Evolutionary conservation across 2,113 vertebrate species (phyloP).

Genomic region (Hippocampus barbouri): DNA sequence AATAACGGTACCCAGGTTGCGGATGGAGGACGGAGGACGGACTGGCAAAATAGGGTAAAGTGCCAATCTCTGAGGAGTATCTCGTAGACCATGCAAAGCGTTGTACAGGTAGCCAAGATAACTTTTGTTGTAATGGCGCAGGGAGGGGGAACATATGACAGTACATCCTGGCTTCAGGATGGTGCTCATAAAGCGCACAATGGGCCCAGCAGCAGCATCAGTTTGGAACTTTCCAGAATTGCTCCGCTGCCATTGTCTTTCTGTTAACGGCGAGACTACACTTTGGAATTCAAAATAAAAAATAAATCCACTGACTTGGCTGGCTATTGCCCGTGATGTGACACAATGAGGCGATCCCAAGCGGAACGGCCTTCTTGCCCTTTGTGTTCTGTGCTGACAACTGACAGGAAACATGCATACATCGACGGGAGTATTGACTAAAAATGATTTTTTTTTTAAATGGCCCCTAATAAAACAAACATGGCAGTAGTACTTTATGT

Average conservation of each 20-base stretch:
- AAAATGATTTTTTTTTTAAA: not conserved
- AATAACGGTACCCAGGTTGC: too few species aligned
- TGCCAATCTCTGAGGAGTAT: too few species aligned
- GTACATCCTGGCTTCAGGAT: constrained; percentile 7
- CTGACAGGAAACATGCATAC: constrained; percentile 38
- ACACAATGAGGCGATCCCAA: constrained; percentile 33
- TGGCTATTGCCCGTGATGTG: constrained; percentile 12
- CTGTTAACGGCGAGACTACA: constrained; percentile 32
- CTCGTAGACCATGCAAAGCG: too few species aligned
- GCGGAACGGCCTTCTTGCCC: constrained; percentile 28
- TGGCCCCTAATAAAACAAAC: not conserved
- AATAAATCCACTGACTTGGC: constrained; percentile 25
- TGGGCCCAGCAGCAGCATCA: constrained; percentile 2
- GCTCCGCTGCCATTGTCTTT: constrained; percentile 51
- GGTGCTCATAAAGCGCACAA: not conserved
- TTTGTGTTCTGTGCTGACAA: constrained; percentile 30
- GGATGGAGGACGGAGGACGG: too few species aligned
- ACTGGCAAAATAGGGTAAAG: too few species aligned
- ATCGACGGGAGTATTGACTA: not conserved
- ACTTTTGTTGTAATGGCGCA: too few species aligned
- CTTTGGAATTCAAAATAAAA: constrained; percentile 33
- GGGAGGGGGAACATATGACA: not conserved
- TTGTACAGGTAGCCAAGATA: too few species aligned
- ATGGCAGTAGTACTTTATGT: not conserved
- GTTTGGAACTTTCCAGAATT: constrained; percentile 62